phyloP scores from a whole-genome alignment of 2,888 invertebrate genomes.

The Caradrina clavipalpis region DNA sequence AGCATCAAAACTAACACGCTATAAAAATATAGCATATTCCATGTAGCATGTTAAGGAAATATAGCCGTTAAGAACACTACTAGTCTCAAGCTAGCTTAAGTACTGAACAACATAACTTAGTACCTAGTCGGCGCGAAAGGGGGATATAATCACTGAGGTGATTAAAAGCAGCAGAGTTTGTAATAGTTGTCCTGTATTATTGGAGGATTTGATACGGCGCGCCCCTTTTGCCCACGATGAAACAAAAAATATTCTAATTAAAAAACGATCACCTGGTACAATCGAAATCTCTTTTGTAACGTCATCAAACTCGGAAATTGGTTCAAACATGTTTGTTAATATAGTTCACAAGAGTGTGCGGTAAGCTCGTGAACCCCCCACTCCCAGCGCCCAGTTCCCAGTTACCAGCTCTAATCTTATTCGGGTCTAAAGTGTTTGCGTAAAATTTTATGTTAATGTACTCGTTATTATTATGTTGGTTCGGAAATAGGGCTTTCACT shows the following conservation, averaged over 20 bases:
- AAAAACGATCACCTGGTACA: neutral
- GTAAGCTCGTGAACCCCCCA: constrained; percentile 3
- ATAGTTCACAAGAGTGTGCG: constrained; percentile 35
- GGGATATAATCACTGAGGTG: neutral
- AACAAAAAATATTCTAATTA: neutral
- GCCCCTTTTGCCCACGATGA: no score
- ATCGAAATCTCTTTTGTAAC: neutral
- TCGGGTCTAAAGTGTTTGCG: constrained; percentile 62
- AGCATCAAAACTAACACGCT: no score
- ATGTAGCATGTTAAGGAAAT: no score
- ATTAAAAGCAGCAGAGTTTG: neutral
- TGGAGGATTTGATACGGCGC: no score
- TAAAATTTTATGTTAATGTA: constrained; percentile 64
- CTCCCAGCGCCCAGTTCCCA: constrained; percentile 21
- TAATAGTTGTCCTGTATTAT: neutral
- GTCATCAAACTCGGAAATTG: constrained; percentile 16
- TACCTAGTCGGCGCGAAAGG: neutral
- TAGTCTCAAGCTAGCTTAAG: constrained; percentile 17
- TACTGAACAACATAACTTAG: neutral
- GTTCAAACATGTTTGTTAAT: constrained; percentile 23
- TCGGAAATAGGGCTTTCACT: constrained; percentile 41
- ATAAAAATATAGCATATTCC: no score
- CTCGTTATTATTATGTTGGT: constrained; percentile 60
- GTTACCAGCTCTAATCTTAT: constrained; percentile 58
- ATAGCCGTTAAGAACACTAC: no score